phyloP scores from a whole-genome alignment of 2,888 invertebrate species.

The Drosophila prolongata region DNA sequence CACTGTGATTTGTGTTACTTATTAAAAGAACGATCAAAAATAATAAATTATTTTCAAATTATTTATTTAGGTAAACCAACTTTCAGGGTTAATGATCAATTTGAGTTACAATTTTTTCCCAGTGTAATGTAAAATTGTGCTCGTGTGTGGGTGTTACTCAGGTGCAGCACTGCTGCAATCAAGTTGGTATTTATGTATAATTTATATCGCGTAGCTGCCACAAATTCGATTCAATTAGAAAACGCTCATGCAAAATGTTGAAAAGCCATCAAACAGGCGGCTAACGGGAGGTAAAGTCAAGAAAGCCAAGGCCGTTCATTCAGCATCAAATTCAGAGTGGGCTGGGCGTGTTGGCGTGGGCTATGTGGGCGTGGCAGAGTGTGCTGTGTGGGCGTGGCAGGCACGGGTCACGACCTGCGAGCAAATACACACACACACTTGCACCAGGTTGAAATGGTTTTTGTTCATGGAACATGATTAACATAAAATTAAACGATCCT shows the following conservation, averaged over 20 bases:
- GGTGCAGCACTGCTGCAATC: constrained; percentile 38
- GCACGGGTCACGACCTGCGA: constrained; percentile 30
- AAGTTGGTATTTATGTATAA: constrained; percentile 20
- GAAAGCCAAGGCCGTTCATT: constrained; percentile 23
- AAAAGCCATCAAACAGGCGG: constrained; percentile 18
- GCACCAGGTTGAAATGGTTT: constrained; percentile 11
- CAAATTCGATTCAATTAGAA: constrained; percentile 39
- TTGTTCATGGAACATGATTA: constrained; percentile 32
- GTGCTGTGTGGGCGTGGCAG: constrained; percentile 15
- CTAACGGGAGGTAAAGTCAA: constrained; percentile 13
- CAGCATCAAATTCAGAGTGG: constrained; percentile 10
- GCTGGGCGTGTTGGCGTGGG: constrained; percentile 4
- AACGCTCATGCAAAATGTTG: constrained; percentile 24
- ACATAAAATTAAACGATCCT: constrained; percentile 41
- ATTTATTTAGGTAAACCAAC: too few species aligned
- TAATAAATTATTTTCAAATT: too few species aligned
- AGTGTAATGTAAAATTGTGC: constrained; percentile 3
- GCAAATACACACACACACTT: constrained; percentile 4
- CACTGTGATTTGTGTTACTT: too few species aligned
- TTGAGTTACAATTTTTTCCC: not conserved
- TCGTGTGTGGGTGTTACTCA: constrained; percentile 17
- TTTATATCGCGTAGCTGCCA: constrained; percentile 37
- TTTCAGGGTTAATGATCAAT: too few species aligned
- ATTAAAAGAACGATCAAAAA: too few species aligned
- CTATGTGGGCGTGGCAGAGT: constrained; percentile 18